These are phyloP conservation scores for Menidia menidia DNA, from an alignment of 2,797 vertebrate genomes.

Conservation along the genomic window DNA sequence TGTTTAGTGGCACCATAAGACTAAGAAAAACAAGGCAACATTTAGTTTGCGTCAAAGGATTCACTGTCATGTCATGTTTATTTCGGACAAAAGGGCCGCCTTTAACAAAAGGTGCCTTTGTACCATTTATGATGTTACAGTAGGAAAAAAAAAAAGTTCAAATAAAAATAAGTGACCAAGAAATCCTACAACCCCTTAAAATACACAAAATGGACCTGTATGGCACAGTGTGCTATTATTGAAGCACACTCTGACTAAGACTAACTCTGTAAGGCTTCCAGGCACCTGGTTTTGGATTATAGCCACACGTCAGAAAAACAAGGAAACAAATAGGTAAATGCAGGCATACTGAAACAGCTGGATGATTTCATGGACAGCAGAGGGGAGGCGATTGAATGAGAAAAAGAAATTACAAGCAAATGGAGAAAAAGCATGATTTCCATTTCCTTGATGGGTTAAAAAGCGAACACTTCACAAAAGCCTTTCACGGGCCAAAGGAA, in stretches of 20 bases:
- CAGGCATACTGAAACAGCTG: slow-evolving; percentile 38
- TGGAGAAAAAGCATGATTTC: slow-evolving; percentile 28
- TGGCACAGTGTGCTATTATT: slow-evolving; percentile 42
- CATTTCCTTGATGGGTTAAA: slow-evolving; percentile 16
- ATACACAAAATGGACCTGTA: slow-evolving; percentile 23
- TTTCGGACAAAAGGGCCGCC: neutral
- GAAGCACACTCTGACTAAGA: too few relatives aligned
- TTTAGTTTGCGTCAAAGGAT: slow-evolving; percentile 14
- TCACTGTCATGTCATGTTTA: slow-evolving; percentile 1
- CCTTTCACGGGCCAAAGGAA: slow-evolving; percentile 14
- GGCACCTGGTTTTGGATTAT: slow-evolving; percentile 64
- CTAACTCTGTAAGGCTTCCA: slow-evolving; percentile 74
- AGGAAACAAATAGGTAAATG: slow-evolving; percentile 39
- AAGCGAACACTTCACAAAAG: slow-evolving; percentile 22
- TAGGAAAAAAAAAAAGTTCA: neutral
- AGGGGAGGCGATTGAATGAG: neutral
- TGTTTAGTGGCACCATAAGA: neutral
- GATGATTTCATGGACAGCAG: slow-evolving; percentile 48
- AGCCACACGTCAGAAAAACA: slow-evolving; percentile 57
- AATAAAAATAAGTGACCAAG: neutral
- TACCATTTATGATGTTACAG: neutral
- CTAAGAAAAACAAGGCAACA: neutral
- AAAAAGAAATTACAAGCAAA: slow-evolving; percentile 35
- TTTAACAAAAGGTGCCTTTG: slow-evolving; percentile 7
- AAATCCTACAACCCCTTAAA: slow-evolving; percentile 3